Base-by-base conservation (phyloP, 2,113 vertebrate species). In the Gorsachius goisagi region DNA sequence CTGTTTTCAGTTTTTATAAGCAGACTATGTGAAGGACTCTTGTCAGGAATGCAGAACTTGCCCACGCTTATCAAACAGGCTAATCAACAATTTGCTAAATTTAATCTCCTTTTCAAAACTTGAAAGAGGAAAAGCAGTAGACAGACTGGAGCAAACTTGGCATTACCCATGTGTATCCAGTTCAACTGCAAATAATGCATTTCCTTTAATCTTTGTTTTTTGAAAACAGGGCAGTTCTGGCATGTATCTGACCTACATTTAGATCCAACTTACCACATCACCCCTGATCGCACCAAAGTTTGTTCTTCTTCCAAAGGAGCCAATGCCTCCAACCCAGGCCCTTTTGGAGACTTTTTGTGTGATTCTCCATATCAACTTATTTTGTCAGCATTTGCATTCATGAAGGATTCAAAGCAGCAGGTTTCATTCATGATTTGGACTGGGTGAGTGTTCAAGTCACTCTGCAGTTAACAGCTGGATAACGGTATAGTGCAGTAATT, bases 401-500 rank as follows among this genome's bases (percentile, higher is more conserved):
- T 99, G 98, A 98, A 98, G 8, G 91, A 97, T 45, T 98, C 98
- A 91, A 92, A 97, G 21, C 97, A 97, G 68, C 96, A 98, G 58
- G 97, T 98, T 60, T 99, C 99, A 86, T 99, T 99, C 96, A 99
- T 99, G 97, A 99, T 99, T 97, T 99, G 99, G 99, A 99, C 99
- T 10, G 99, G 99, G 99, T 99, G 98, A 92, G 98, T 98, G 62
- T 64, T 84, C 55, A 58, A 53, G 64, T 88, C 35, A 21, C 24
- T 77, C 62, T 63, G 37, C 37, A 53, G 19, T 69, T 77, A 72
- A n/a, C 27, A 89, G 52, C 69, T 93, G 44, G 32, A 27, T 84
- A 45, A 35, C 19, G 11, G 12, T 33, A 19, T 47, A 75, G 47
- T 37, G 44, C 39, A 58, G 52, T 73, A 90, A 56, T 66, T 89